phyloP scores from a whole-genome alignment of 2,797 vertebrate species.

The Leuciscus waleckii region DNA sequence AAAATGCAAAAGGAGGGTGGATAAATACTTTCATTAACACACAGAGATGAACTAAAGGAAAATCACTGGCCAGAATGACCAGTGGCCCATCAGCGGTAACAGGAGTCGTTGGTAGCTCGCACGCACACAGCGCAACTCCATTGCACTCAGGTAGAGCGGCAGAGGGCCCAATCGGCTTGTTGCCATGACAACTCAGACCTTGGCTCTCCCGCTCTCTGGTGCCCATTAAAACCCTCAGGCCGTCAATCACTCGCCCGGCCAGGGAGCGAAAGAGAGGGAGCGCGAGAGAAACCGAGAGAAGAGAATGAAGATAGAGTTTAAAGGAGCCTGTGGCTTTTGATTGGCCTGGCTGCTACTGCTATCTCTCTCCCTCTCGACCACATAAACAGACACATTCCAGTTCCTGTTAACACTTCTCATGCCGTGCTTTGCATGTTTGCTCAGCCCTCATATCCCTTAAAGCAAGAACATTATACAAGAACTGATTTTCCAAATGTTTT shows the following conservation, averaged over 20 bases:
- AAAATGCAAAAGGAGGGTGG: not conserved
- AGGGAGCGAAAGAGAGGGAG: conserved; percentile 63
- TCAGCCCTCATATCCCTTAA: not conserved
- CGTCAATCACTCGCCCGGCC: conserved; percentile 84
- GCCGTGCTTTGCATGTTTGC: not conserved
- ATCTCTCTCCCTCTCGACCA: conserved; percentile 64
- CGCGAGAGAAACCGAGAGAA: conserved; percentile 45
- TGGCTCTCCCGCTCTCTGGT: conserved; percentile 84
- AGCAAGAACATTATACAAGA: conserved; percentile 24
- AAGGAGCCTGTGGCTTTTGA: conserved; percentile 79
- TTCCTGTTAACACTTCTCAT: conserved; percentile 60
- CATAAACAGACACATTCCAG: conserved; percentile 67
- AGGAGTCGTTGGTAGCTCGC: conserved; percentile 6
- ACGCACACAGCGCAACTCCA: conserved; percentile 66
- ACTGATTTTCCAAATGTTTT: conserved; percentile 22
- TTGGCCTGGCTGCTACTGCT: conserved; percentile 63
- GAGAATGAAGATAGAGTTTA: conserved; percentile 67
- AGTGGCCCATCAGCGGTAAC: not conserved
- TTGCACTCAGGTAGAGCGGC: conserved; percentile 81
- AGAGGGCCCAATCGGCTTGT: conserved; percentile 83
- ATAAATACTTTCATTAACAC: conserved; percentile 29
- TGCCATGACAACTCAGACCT: conserved; percentile 87
- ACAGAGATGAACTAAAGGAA: not conserved
- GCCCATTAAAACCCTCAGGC: conserved; percentile 86
- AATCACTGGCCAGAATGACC: conserved; percentile 36